A percentile compares a stretch with the other conserved stretches of the same genome.
phyloP scores from a whole-genome alignment of 2,888 invertebrate genomes.

The Agonopterix heracliana region DNA sequence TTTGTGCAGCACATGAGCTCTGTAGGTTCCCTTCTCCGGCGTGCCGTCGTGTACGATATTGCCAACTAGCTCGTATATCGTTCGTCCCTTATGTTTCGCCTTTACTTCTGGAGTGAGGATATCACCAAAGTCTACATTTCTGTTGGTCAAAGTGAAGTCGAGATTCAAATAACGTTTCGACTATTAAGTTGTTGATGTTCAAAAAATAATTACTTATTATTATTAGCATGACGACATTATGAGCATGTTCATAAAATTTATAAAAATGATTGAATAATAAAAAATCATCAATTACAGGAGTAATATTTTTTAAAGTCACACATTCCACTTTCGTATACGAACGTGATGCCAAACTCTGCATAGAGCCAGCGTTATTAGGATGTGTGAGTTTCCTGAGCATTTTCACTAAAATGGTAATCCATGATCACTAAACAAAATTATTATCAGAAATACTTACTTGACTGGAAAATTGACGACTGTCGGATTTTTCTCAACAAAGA shows the following conservation, averaged over 20 bases:
- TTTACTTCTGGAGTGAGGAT: constrained; percentile 91
- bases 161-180: too few relatives aligned
- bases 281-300: too few relatives aligned
- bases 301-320: too few relatives aligned
- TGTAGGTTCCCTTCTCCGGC: constrained; percentile 94
- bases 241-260: too few relatives aligned
- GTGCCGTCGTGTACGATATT: constrained; percentile 99
- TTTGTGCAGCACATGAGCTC: constrained; percentile 94
- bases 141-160: constrained; percentile 51
- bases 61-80: constrained; percentile 97
- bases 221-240: too few relatives aligned
- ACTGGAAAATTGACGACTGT: constrained; percentile 99
- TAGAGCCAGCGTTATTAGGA: too few relatives aligned
- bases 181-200: too few relatives aligned
- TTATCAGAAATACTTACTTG: constrained; percentile 81
- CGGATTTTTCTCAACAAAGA: constrained; percentile 99
- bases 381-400: too few relatives aligned
- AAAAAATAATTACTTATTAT: too few relatives aligned
- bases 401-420: too few relatives aligned
- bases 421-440: neutral
- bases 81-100: constrained; percentile 83
- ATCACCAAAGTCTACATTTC: constrained; percentile 98
- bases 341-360: too few relatives aligned
- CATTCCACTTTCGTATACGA: too few relatives aligned
- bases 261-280: neutral